Conservation (phyloP, 1,140 invertebrate genomes). For the Pemphigus obesinymphae region DNA sequence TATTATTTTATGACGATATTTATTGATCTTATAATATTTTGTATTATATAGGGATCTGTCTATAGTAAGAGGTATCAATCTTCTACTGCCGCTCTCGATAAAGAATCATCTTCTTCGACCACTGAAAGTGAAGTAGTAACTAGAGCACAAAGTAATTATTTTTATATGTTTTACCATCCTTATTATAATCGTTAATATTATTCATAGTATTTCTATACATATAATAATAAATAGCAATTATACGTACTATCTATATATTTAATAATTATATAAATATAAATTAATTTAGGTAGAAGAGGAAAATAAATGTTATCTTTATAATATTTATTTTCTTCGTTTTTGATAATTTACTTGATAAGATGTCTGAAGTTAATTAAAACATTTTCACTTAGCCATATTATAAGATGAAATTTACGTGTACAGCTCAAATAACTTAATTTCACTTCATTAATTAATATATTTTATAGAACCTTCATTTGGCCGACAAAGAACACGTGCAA, state of each 20-base stretch:
- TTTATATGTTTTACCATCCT: neutral
- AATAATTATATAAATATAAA: too few relatives aligned
- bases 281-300: too few relatives aligned
- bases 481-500: constrained; percentile 8
- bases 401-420: too few relatives aligned
- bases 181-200: neutral
- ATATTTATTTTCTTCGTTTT: too few relatives aligned
- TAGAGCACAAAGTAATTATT: constrained; percentile 24
- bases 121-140: constrained; percentile 24
- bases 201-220: neutral
- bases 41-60: constrained; percentile 7
- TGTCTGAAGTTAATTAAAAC: too few relatives aligned
- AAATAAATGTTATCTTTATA: too few relatives aligned
- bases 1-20: too few relatives aligned
- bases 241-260: too few relatives aligned
- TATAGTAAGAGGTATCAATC: constrained; percentile 37
- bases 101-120: constrained; percentile 7
- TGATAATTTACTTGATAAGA: too few relatives aligned
- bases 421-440: too few relatives aligned
- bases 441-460: too few relatives aligned
- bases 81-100: constrained; percentile 19
- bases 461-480: constrained; percentile 29
- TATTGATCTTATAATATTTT: neutral
- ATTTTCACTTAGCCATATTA: too few relatives aligned
- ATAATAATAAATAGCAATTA: neutral